Evolutionary conservation across 2,797 vertebrate genomes (phyloP), one percentile per base, ranked within the genome.

Genomic region (Dicrostonyx torquatus): DNA sequence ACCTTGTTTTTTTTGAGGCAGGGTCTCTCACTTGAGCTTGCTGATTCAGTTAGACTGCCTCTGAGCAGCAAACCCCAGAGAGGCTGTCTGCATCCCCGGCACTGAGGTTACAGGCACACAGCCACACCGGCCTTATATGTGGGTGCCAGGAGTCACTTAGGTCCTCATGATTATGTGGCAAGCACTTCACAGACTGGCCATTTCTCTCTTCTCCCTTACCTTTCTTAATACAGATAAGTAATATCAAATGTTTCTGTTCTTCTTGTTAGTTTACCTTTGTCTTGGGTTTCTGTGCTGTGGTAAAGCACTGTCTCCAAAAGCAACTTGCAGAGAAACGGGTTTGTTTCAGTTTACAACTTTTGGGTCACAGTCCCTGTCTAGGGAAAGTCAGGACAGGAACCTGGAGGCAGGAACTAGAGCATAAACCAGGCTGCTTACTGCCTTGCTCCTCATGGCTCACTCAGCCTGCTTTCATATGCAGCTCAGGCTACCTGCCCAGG

Each of bases 221-320:
- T 31, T 92, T 95, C 86, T 75, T 66, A 87, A 80, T 73, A 78
- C 76, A 80, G 24, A 72, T 62, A 60, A 92, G 83, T 78, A 62
- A 17, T 89, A 72, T 55, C 94, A 83, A 92, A 89, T 29, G 82
- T 95, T 94, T 72, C 8, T 82, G 43, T 70, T 75, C 20, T 88
- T 79, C 40, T 93, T 45, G 85, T 75, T 94, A 37, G 15, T 79
- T 87, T 93, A 40, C n/a, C n/a, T 40, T 40, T 72, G 50, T 87
- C 48, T 40, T 29, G 9, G 43, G 43, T 85, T 84, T 68, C 43
- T 50, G 11, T 50, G 75, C 45, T 77, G 76, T 34, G 31, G 18
- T 53, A n/a, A 77, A 53, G 20, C 48, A 20, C 14, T 34, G 20
- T 78, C 29, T n/a, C 76, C 31, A n/a, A 78, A 78, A 78, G 48